Conservation (phyloP, 2,113 vertebrate genomes). For the Isichthys henryi region DNA sequence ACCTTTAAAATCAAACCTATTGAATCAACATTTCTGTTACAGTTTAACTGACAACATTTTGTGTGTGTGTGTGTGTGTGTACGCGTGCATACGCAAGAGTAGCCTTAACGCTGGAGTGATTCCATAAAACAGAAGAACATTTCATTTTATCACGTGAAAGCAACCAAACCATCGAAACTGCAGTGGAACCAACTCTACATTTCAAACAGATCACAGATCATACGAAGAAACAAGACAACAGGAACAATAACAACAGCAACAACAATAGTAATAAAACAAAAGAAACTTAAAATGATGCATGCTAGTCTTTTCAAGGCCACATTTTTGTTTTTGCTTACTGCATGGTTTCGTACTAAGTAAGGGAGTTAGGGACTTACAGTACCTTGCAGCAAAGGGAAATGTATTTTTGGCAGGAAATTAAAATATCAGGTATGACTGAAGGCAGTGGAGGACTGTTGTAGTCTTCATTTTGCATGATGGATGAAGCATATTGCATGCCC, state of each 20-base stretch:
- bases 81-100: neutral
- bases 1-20: constrained; percentile 65
- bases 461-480: neutral
- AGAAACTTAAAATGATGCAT: neutral
- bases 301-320: neutral
- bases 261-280: neutral
- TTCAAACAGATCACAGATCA: neutral
- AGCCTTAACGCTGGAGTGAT: neutral
- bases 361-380: neutral
- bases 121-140: neutral
- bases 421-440: neutral
- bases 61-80: constrained; percentile 18
- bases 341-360: constrained; percentile 22
- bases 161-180: neutral
- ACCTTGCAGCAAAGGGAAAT: neutral
- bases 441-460: neutral
- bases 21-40: constrained; percentile 60
- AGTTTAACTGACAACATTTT: constrained; percentile 58
- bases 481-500: neutral
- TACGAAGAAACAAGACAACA: neutral
- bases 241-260: neutral
- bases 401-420: constrained; percentile 12
- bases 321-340: neutral
- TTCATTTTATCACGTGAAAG: neutral
- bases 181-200: neutral